Conservation (phyloP, 2,888 invertebrate species). For the Caenorhabditis auriculariae region DNA sequence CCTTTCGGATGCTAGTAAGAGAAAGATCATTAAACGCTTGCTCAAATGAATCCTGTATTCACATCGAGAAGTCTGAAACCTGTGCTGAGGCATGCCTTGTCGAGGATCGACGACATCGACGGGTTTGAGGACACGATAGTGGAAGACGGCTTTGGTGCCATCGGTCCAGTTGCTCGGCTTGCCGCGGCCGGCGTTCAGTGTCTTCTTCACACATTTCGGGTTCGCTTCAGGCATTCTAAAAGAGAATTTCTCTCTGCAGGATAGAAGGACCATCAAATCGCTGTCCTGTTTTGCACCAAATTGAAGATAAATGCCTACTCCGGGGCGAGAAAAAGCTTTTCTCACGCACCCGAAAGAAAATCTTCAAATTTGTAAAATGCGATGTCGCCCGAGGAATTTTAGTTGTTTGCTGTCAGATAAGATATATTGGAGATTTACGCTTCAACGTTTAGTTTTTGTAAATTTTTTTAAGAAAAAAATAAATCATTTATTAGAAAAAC, state of each 20-base stretch:
- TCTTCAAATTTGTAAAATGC: no score
- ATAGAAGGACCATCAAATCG: no score
- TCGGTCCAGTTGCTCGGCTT: constrained; percentile 39
- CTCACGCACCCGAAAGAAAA: no score
- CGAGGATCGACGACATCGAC: constrained; percentile 27
- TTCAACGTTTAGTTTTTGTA: no score
- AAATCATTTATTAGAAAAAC: neutral
- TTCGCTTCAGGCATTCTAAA: constrained; percentile 4
- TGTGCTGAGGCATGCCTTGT: constrained; percentile 45
- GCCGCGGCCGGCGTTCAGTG: constrained; percentile 54
- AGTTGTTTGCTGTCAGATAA: no score
- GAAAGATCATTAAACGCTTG: no score
- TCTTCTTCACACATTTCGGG: constrained; percentile 30
- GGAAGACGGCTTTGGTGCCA: constrained; percentile 59
- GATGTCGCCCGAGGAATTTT: no score
- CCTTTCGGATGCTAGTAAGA: no score
- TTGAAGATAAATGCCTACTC: no score
- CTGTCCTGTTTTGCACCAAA: no score
- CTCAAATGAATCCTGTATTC: neutral
- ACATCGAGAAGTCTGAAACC: constrained; percentile 12
- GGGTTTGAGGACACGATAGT: constrained; percentile 55
- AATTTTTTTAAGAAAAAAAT: neutral
- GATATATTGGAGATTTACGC: no score
- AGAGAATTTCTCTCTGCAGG: neutral
- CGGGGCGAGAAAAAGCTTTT: no score